Conservation (phyloP, 2,113 vertebrate species). For the Tor tambroides region DNA sequence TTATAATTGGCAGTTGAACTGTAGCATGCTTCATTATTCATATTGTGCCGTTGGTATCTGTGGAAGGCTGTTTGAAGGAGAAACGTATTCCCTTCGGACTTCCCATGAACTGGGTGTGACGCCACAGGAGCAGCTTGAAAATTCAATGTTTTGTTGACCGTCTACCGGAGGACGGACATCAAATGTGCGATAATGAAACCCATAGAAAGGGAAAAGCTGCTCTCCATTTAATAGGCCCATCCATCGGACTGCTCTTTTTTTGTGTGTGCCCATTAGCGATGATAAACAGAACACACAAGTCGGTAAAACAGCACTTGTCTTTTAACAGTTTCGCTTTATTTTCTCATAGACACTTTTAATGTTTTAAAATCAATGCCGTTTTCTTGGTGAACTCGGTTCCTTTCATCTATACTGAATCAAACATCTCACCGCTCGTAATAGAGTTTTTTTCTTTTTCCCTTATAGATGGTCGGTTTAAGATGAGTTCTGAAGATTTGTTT, state of each 20-base stretch:
- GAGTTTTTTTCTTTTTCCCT: neutral
- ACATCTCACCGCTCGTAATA: neutral
- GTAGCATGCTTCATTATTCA: slow-evolving; percentile 37
- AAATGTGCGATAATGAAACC: slow-evolving; percentile 27
- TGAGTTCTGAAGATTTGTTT: too few species aligned
- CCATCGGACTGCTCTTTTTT: neutral
- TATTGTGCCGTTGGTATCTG: slow-evolving; percentile 9
- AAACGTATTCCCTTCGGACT: neutral
- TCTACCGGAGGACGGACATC: slow-evolving; percentile 44
- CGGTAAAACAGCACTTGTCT: slow-evolving; percentile 25
- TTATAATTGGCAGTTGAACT: slow-evolving; percentile 44
- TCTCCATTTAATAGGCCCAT: slow-evolving; percentile 42
- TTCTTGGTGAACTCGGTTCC: neutral
- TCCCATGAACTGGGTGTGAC: slow-evolving; percentile 15
- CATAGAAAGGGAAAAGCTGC: slow-evolving; percentile 14
- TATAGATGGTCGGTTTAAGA: neutral
- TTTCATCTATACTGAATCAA: neutral
- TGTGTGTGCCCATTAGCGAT: slow-evolving; percentile 8
- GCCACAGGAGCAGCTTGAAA: slow-evolving; percentile 29
- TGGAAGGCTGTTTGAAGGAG: slow-evolving; percentile 15
- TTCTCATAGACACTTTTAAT: neutral
- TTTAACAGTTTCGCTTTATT: neutral
- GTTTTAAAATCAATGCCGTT: neutral
- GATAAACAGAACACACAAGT: slow-evolving; percentile 4
- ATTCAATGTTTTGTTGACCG: slow-evolving; percentile 39